phyloP scores from a whole-genome alignment of 2,888 invertebrate genomes.

The Pasiphila rectangulata region DNA sequence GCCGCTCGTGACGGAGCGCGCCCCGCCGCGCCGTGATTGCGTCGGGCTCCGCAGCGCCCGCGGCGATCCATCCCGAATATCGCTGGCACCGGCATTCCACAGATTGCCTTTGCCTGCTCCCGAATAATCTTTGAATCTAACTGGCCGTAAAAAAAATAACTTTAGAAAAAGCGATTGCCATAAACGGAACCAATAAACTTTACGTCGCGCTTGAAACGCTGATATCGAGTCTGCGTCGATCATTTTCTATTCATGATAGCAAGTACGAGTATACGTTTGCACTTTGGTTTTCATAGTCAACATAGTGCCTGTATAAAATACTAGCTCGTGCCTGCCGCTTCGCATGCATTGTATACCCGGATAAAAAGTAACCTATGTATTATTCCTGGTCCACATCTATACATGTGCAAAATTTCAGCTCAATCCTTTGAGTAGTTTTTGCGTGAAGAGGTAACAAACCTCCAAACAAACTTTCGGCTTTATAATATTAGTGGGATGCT shows the following conservation, averaged over 20 bases:
- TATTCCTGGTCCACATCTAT: too few relatives aligned
- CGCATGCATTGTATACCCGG: too few relatives aligned
- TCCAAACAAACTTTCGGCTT: too few relatives aligned
- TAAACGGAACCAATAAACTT: slow-evolving; percentile 19
- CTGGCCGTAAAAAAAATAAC: slow-evolving; percentile 64
- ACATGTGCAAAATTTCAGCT: too few relatives aligned
- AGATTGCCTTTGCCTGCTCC: slow-evolving; percentile 49
- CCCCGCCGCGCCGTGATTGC: neutral
- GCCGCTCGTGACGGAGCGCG: neutral
- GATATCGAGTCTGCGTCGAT: neutral
- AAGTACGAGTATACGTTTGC: too few relatives aligned
- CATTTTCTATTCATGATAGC: neutral
- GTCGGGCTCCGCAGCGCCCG: slow-evolving; percentile 7
- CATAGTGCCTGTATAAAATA: neutral
- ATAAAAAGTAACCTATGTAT: too few relatives aligned
- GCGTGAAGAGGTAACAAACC: too few relatives aligned
- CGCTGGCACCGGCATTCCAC: slow-evolving; percentile 60
- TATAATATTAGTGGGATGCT: too few relatives aligned
- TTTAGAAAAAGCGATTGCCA: slow-evolving; percentile 31
- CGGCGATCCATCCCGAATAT: slow-evolving; percentile 48
- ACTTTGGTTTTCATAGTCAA: too few relatives aligned
- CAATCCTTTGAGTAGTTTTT: too few relatives aligned
- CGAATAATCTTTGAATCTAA: slow-evolving; percentile 64
- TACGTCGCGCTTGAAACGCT: slow-evolving; percentile 7
- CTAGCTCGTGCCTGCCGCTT: neutral